These are phyloP conservation scores for Cryptomyrus ogoouensis DNA, from an alignment of 2,113 vertebrate species.

Conservation along the genomic window DNA sequence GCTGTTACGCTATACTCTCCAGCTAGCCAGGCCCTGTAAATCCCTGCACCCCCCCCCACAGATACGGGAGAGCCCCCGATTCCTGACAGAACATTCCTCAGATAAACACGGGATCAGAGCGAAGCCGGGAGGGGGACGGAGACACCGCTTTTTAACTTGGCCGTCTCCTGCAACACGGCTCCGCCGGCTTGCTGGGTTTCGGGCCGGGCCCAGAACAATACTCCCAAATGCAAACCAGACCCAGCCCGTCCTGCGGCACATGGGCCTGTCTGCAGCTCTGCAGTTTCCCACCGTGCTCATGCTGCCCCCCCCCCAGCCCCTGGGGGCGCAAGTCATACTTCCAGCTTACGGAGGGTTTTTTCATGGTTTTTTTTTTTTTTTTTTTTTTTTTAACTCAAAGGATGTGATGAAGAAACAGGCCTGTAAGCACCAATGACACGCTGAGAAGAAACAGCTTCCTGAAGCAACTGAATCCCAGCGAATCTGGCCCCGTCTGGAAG, in stretches of 20 bases:
- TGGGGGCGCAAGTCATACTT: conserved; percentile 19
- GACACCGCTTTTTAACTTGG: conserved; percentile 38
- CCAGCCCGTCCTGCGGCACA: conserved; percentile 41
- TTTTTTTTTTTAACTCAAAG: conserved; percentile 19
- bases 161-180: conserved; percentile 49
- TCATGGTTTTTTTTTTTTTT: background rate
- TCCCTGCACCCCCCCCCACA: conserved; percentile 62
- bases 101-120: conserved; percentile 91
- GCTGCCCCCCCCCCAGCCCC: conserved; percentile 20
- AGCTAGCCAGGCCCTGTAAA: conserved; percentile 78
- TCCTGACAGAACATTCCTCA: conserved; percentile 98
- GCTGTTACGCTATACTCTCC: conserved; percentile 91
- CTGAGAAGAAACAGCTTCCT: conserved; percentile 45
- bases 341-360: background rate
- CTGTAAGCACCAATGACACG: conserved; percentile 42
- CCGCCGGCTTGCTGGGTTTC: conserved; percentile 36
- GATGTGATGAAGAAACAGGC: conserved; percentile 36
- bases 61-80: conserved; percentile 92
- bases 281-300: conserved; percentile 32
- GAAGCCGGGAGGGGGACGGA: conserved; percentile 78
- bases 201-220: conserved; percentile 51
- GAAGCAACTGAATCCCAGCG: conserved; percentile 14
- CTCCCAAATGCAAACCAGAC: conserved; percentile 72
- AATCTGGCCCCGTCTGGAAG: background rate
- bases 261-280: conserved; percentile 39